A percentile compares a stretch with the other conserved stretches of the same genome.
These are phyloP conservation scores for Cichladusa arquata DNA, from an alignment of 2,113 vertebrate species.

Conservation along the genomic window DNA sequence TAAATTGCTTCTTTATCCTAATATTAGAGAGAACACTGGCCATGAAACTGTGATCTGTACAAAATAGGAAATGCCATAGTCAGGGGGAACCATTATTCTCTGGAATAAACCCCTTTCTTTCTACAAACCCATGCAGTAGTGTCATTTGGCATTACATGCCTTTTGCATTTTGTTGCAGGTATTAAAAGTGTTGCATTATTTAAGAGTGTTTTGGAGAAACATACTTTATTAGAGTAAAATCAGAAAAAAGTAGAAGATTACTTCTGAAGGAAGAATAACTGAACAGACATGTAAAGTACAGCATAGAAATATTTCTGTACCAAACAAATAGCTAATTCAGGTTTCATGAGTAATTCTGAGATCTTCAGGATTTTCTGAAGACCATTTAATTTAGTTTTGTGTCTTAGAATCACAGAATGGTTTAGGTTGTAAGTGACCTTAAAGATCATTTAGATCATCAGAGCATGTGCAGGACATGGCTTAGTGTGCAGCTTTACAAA, in stretches of 20 bases:
- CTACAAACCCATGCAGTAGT: not conserved
- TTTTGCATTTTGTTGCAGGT: not conserved
- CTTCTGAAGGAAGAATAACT: not conserved
- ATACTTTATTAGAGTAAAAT: not conserved
- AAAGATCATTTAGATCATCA: not conserved
- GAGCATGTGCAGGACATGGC: fast-evolving
- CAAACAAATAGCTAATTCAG: not conserved
- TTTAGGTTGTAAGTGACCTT: not conserved
- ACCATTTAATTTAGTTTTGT: not conserved
- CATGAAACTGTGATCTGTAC: not conserved
- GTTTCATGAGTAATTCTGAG: not conserved
- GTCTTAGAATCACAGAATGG: not conserved
- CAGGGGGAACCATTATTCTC: not conserved
- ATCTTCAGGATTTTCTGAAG: not conserved
- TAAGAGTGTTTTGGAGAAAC: not conserved
- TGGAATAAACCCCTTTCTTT: not conserved
- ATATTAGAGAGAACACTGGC: not conserved
- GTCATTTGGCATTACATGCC: not conserved
- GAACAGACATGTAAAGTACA: not conserved
- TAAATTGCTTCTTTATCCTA: not conserved
- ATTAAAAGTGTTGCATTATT: not conserved
- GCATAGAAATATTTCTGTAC: not conserved
- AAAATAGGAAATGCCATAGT: not conserved
- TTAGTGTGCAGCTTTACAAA: not conserved
- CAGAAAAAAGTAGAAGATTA: not conserved